Evolutionary conservation across 2,888 invertebrate genomes (phyloP).

Genomic region (Cepaea hortensis): DNA sequence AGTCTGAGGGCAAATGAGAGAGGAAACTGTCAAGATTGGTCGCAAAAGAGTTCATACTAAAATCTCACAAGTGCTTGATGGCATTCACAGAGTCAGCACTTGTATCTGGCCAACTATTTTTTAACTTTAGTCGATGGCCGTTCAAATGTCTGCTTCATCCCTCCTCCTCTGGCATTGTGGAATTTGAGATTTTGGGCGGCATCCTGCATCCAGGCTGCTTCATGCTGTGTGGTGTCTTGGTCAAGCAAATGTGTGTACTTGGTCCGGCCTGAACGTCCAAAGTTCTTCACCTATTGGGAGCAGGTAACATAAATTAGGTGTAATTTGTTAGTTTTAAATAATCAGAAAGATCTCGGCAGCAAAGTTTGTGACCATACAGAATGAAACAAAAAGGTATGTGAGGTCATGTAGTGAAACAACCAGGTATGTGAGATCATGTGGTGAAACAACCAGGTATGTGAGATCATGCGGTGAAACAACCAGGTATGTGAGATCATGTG

Average conservation of each 20-base stretch:
- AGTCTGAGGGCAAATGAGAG: no score
- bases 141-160: conserved; percentile 94
- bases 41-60: not conserved
- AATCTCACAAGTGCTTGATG: not conserved
- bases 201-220: conserved; percentile 97
- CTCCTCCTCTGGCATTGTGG: conserved; percentile 90
- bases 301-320: conserved; percentile 13
- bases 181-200: conserved; percentile 92
- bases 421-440: no score
- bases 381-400: not conserved
- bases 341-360: not conserved
- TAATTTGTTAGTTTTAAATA: not conserved
- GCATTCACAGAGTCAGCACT: not conserved
- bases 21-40: no score
- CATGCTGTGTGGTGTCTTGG: conserved; percentile 98
- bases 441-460: no score
- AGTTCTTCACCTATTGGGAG: conserved; percentile 89
- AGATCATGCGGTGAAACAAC: no score
- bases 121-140: conserved; percentile 80
- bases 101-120: conserved; percentile 50
- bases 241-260: conserved; percentile 99
- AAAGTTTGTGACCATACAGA: no score
- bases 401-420: not conserved
- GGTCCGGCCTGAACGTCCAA: conserved; percentile 97
- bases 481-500: no score